These are phyloP conservation scores for Corythornis madagascariensis DNA, from an alignment of 2,113 vertebrate species.

Conservation along the genomic window DNA sequence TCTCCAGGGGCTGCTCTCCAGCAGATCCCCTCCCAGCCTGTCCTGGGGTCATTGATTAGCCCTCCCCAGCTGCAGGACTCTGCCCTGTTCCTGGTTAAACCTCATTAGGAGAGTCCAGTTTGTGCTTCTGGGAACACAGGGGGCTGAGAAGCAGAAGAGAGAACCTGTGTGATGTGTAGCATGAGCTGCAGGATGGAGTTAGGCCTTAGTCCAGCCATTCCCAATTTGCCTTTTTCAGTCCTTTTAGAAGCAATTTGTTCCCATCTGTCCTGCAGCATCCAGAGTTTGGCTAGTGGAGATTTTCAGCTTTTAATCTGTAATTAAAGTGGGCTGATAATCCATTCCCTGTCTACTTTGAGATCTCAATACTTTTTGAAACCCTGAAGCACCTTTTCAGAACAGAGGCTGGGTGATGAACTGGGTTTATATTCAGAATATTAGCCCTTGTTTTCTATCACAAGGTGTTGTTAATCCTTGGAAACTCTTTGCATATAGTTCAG, in stretches of 20 bases:
- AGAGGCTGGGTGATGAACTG: background rate
- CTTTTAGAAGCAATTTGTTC: background rate
- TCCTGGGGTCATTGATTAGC: no score
- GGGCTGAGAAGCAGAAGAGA: background rate
- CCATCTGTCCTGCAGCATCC: background rate
- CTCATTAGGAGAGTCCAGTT: background rate
- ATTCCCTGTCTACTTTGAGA: background rate
- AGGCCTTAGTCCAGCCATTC: background rate
- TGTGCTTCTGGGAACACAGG: background rate
- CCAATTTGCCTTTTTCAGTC: background rate
- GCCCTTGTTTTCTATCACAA: background rate
- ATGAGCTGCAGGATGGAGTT: fast-evolving
- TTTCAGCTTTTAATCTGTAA: background rate
- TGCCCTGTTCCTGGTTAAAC: no score
- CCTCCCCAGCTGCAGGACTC: no score
- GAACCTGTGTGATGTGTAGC: background rate
- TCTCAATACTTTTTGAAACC: background rate
- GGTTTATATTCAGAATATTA: background rate
- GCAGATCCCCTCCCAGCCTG: no score
- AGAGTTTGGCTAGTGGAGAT: background rate
- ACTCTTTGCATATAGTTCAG: background rate
- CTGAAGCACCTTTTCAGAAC: background rate
- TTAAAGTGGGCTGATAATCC: background rate
- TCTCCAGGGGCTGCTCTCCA: no score
- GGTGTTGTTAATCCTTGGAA: background rate